These are phyloP conservation scores for Sebastes vulpes DNA, from an alignment of 2,797 vertebrate genomes.

Conservation along the genomic window DNA sequence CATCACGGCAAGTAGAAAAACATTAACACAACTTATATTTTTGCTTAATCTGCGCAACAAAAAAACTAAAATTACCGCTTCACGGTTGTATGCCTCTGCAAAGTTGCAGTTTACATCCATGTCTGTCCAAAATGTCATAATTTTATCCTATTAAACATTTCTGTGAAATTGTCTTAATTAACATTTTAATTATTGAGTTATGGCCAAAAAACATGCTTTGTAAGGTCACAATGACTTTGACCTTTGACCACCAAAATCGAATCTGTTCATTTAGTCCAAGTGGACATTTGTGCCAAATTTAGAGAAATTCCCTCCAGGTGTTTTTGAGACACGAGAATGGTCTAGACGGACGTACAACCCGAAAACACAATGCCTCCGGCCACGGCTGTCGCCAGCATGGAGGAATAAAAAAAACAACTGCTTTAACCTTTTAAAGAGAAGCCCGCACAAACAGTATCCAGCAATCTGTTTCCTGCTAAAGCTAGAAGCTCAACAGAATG, in stretches of 20 bases:
- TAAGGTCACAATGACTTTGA: background rate
- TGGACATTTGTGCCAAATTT: background rate
- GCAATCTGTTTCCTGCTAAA: background rate
- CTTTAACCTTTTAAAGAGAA: background rate
- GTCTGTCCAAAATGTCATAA: background rate
- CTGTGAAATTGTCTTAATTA: background rate
- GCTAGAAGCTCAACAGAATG: background rate
- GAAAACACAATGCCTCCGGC: background rate
- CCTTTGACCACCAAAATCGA: background rate
- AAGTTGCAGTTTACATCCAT: background rate
- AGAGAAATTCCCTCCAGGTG: background rate
- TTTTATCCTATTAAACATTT: background rate
- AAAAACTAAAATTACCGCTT: background rate
- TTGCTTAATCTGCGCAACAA: background rate
- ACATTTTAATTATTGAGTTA: background rate
- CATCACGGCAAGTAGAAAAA: background rate
- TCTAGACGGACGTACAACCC: background rate
- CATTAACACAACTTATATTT: background rate
- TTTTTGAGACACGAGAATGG: background rate
- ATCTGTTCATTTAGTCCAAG: background rate
- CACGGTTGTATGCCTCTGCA: accelerated
- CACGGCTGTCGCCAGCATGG: background rate
- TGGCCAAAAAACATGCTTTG: background rate
- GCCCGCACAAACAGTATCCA: background rate
- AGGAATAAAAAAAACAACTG: background rate